These are phyloP conservation scores for Eurosta solidaginis DNA, from an alignment of 1,140 invertebrate genomes.

Conservation along the genomic window DNA sequence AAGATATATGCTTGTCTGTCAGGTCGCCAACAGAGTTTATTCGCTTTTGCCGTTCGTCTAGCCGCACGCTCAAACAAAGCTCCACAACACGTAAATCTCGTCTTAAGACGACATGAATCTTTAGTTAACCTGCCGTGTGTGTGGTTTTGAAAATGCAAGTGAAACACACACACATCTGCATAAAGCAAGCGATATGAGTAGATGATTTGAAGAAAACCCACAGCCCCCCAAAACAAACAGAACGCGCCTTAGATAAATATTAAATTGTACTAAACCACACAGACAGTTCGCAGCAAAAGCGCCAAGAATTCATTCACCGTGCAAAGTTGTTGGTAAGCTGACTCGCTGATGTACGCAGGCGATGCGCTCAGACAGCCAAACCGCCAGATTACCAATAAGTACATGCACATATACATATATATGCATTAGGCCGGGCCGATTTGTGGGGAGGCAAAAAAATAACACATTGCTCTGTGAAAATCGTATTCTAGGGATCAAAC, in stretches of 20 bases:
- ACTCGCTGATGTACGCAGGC: slow-evolving; percentile 4
- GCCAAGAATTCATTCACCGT: not conserved
- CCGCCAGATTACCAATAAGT: not conserved
- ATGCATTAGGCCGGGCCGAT: not conserved
- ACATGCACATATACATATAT: not conserved
- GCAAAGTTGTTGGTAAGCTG: not conserved
- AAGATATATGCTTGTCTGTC: not conserved
- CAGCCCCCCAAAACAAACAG: not conserved
- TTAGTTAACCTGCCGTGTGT: not conserved
- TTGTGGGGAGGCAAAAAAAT: too few species aligned
- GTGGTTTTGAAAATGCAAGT: slow-evolving; percentile 28
- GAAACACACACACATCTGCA: not conserved
- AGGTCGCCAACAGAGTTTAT: not conserved
- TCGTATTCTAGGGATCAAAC: too few species aligned
- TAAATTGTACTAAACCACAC: not conserved
- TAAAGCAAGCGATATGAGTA: not conserved
- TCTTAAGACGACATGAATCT: slow-evolving; percentile 19
- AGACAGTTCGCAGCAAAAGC: not conserved
- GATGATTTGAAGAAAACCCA: not conserved
- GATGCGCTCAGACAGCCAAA: not conserved
- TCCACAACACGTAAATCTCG: not conserved
- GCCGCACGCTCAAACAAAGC: not conserved
- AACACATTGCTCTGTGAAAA: too few species aligned
- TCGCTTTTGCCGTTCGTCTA: not conserved
- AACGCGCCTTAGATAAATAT: not conserved